Conservation (phyloP, 1,140 invertebrate species). For the Argopecten irradians region DNA sequence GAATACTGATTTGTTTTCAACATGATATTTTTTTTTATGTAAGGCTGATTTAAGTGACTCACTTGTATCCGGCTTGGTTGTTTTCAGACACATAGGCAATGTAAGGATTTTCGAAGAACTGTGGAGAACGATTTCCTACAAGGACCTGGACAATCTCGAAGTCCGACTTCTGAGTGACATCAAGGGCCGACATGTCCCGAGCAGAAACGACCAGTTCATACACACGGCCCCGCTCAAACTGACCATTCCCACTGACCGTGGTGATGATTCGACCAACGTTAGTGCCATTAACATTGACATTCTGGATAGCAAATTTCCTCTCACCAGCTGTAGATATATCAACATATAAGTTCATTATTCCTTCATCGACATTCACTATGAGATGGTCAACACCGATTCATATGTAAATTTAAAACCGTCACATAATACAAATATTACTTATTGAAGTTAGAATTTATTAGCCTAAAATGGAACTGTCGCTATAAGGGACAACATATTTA, state of each 20-base stretch:
- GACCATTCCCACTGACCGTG: slow-evolving; percentile 59
- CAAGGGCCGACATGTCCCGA: slow-evolving; percentile 50
- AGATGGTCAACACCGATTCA: too few species aligned
- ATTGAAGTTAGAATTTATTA: too few species aligned
- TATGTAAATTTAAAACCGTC: too few species aligned
- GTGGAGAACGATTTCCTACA: slow-evolving; percentile 62
- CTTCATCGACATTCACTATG: too few species aligned
- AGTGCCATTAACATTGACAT: slow-evolving; percentile 44
- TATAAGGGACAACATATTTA: too few species aligned
- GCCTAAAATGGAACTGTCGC: too few species aligned
- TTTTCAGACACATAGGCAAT: slow-evolving; percentile 62
- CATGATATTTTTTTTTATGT: too few species aligned
- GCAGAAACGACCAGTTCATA: slow-evolving; percentile 63
- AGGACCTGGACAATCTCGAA: slow-evolving; percentile 59
- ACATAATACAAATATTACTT: too few species aligned
- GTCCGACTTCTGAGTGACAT: slow-evolving; percentile 53
- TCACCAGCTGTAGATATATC: slow-evolving; percentile 53
- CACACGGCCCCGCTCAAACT: slow-evolving; percentile 52
- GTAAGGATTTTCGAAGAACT: slow-evolving; percentile 66
- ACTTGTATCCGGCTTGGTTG: slow-evolving; percentile 62
- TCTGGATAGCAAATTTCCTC: slow-evolving; percentile 59
- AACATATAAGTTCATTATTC: too few species aligned
- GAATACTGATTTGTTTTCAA: too few species aligned
- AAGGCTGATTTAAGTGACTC: too few species aligned
- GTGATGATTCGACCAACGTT: slow-evolving; percentile 62